Evolutionary conservation across 2,888 invertebrate species (phyloP), one percentile per base, ranked within the genome.

Genomic region (Philonicus albiceps): DNA sequence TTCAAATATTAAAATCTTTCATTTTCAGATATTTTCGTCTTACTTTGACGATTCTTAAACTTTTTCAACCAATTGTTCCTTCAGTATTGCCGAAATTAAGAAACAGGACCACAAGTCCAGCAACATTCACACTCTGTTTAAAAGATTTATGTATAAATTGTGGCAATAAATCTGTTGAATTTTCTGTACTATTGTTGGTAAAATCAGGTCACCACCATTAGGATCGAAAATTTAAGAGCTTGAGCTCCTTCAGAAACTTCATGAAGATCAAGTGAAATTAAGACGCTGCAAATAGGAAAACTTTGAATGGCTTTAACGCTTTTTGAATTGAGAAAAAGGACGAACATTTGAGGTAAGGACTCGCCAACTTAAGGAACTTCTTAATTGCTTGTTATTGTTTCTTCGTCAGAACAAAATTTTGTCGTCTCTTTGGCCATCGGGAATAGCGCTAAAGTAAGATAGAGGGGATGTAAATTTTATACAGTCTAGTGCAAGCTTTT

Each of bases 311-410:
- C 74, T 74, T 37, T 74, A 76, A 76, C 37, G 22, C 76, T 40
- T 49, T 43, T 76, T 40, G 40, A 76, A 76, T 40, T 76, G 40
- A 76, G n/a, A 76, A 76, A 76, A 40, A 37, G 64, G 64, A 64
- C 64, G 64, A 64, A 64, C 22, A 64, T 40, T 76, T 76, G 16
- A 40, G 22, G 34, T n/a, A 37, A 40, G 37, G 76, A 22, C 37
- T 37, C 37, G 40, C 40, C 37, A 76, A 76, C 76, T 75, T 75
- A 16, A 40, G 40, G 37, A 76, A 40, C 76, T 64, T 64, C 64
- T 76, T 76, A 76, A 76, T 76, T 76, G 76, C 37, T 76, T 76
- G 76, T 76, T 76, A 76, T 76, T 76, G 37, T 76, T 37, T 76
- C 76, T 19, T 22, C 64, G 64, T 76, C 37, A 40, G 76, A 40